Conservation (phyloP, 2,113 vertebrate species). For the Picathartes gymnocephalus region DNA sequence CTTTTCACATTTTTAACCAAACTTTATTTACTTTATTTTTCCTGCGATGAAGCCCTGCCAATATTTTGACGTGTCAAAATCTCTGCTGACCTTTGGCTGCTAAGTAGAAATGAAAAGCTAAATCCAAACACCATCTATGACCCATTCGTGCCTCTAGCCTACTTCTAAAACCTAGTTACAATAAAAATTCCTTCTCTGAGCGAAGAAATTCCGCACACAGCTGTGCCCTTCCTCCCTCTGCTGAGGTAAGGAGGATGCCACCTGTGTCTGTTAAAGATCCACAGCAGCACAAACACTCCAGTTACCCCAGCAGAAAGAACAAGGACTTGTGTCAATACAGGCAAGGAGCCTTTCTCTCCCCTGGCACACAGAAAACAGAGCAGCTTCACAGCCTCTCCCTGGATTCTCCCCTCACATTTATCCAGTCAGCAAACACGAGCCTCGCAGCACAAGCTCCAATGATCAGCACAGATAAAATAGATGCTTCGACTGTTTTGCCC, state of each 20-base stretch:
- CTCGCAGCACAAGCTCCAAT: neutral
- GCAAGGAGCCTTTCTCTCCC: neutral
- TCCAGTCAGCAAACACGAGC: neutral
- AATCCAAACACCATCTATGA: neutral
- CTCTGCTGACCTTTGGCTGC: neutral
- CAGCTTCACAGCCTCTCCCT: neutral
- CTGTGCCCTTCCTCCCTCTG: neutral
- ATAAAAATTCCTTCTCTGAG: neutral
- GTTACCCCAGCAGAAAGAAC: neutral
- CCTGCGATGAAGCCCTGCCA: neutral
- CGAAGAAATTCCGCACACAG: neutral
- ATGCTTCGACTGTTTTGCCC: neutral
- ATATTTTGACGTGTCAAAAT: neutral
- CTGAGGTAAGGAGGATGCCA: neutral
- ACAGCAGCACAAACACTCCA: neutral
- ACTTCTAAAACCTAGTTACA: neutral
- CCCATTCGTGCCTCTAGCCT: rapidly evolving
- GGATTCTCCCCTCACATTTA: neutral
- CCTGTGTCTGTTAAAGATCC: neutral
- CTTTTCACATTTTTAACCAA: neutral
- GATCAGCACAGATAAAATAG: neutral
- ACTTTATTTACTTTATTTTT: neutral
- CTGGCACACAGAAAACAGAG: neutral
- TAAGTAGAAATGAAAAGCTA: neutral
- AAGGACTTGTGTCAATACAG: neutral